phyloP scores from a whole-genome alignment of 2,113 vertebrate species.

The Nanorana parkeri region DNA sequence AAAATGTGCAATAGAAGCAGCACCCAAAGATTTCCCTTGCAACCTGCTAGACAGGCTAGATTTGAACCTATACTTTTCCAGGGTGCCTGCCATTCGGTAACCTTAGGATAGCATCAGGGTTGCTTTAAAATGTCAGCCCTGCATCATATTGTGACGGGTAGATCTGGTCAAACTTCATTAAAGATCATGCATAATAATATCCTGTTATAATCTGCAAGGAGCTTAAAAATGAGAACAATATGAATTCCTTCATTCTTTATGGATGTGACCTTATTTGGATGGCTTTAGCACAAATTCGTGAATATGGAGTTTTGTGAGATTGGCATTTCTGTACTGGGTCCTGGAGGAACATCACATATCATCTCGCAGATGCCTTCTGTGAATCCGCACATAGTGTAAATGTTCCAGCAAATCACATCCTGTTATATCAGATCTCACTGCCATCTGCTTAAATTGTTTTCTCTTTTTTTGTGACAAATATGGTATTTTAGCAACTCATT shows the following conservation, averaged over 20 bases:
- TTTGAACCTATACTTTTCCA: no score
- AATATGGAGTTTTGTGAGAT: slow-evolving; percentile 40
- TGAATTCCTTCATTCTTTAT: slow-evolving; percentile 7
- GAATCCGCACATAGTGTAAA: slow-evolving; percentile 53
- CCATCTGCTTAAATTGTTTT: slow-evolving; percentile 52
- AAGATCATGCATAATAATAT: no score
- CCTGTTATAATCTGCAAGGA: not conserved
- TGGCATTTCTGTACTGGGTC: slow-evolving; percentile 46
- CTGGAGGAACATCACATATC: slow-evolving; percentile 46
- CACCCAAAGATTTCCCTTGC: no score
- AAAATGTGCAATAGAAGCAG: no score
- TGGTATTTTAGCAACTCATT: slow-evolving; percentile 50
- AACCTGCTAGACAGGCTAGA: no score
- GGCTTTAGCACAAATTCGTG: slow-evolving; percentile 25
- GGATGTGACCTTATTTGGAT: slow-evolving; percentile 42
- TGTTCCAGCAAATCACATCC: slow-evolving; percentile 54
- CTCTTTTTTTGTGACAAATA: slow-evolving; percentile 51
- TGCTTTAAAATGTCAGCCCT: no score
- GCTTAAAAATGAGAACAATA: not conserved
- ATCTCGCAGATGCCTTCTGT: slow-evolving; percentile 51
- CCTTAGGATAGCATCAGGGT: no score
- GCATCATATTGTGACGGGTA: no score
- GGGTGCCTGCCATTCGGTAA: no score
- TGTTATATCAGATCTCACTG: slow-evolving; percentile 50
- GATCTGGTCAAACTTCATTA: no score